Evolutionary conservation across 2,888 invertebrate species (phyloP), one percentile per base, ranked within the genome.

Genomic region (Leptopilina myrica): DNA sequence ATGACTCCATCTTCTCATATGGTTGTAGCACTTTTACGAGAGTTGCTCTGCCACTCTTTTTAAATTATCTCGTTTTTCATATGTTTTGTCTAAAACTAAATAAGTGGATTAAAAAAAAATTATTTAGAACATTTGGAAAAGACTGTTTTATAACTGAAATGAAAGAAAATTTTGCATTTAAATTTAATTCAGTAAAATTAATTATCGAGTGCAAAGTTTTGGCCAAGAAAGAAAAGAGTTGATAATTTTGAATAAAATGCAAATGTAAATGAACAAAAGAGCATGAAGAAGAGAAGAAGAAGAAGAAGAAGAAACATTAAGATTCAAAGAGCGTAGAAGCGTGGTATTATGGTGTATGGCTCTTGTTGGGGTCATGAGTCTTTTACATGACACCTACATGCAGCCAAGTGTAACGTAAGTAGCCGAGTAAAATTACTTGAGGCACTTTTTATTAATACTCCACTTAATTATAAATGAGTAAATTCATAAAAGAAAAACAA

Each of bases 381-480:
- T 49, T 53, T 69, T 69, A 69, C 67, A 69, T 69, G 69, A 69
- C 69, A 69, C 69, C 53, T 69, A 69, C 69, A 69, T 69, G 69
- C 69, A 69, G n/a, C 26, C 53, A 26, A 69, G 49, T 69, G 69
- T 69, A 69, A 53, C 69, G 69, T 69, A 26, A 26, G 7, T 26
- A 12, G 15, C 62, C 62, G 15, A 62, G 62, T 8, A 15, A 11
- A 62, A 20, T 62, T 20, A 62, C 62, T 20, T 2, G 20, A 20
- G 62, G 8, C n/a, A 62, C 62, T 62, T 20, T 62, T 62, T 62
- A 62, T 62, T 49, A 49, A 53, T 53, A 69, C 26, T 20, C 49
- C 49, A 26, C 20, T 20, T 53, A 5, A 69, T 56, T 69, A 69
- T 69, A 14, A 7, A 69, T 3, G 53, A 69, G 5, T 8, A 56